Conservation (phyloP, 2,797 vertebrate species). For the Masticophis lateralis region DNA sequence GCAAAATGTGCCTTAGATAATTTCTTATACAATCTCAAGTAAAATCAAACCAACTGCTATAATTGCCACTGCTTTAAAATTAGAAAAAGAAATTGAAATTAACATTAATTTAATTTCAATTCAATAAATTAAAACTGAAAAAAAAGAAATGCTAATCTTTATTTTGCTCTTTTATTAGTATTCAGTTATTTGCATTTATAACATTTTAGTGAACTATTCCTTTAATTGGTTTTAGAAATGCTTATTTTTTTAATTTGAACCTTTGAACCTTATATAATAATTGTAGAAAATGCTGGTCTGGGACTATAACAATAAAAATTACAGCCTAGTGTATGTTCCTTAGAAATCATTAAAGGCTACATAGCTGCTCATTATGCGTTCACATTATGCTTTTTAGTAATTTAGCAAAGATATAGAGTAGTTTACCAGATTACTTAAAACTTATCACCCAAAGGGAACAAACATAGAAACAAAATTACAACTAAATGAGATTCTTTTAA, state of each 20-base stretch:
- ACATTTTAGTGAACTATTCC: not conserved
- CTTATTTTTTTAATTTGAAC: not conserved
- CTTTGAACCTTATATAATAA: not conserved
- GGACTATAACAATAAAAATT: not conserved
- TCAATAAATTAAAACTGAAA: too few relatives aligned
- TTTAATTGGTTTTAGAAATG: not conserved
- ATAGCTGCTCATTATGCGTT: slow-evolving; percentile 2
- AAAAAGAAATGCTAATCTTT: not conserved
- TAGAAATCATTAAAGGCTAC: slow-evolving; percentile 3
- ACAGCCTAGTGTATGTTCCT: not conserved
- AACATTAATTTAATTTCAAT: too few relatives aligned
- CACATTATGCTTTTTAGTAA: not conserved
- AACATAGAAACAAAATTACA: slow-evolving; percentile 42
- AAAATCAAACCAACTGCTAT: not conserved
- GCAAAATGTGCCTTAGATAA: not conserved
- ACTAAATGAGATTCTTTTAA: slow-evolving; percentile 14
- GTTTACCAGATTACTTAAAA: slow-evolving; percentile 44
- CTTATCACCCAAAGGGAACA: slow-evolving; percentile 19
- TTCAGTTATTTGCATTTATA: not conserved
- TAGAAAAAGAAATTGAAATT: not conserved
- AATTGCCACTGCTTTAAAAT: not conserved
- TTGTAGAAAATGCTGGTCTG: not conserved
- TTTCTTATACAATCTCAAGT: not conserved
- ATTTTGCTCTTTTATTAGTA: not conserved
- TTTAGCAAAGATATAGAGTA: not conserved